Percentiles rank a stretch among this genome's conserved stretches.
Conservation (phyloP, 2,888 invertebrate genomes). For the Apamea anceps region DNA sequence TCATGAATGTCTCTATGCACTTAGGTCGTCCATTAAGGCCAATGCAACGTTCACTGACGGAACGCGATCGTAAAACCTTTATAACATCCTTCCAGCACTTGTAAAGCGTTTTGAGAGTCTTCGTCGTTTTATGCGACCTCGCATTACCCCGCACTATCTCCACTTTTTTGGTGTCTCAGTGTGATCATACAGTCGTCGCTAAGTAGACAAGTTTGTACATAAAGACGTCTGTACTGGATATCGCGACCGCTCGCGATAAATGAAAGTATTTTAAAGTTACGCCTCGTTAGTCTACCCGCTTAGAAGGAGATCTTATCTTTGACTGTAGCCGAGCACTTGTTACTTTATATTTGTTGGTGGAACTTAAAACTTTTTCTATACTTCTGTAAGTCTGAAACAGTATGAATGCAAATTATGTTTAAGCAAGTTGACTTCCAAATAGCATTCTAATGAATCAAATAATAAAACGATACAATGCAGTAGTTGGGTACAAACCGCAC, state of each 20-base stretch:
- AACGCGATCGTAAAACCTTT: conserved; percentile 90
- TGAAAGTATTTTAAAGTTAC: conserved; percentile 76
- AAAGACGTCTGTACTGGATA: conserved; percentile 75
- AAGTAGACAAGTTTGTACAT: conserved; percentile 77
- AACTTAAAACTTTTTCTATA: conserved; percentile 53
- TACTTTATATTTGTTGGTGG: conserved; percentile 60
- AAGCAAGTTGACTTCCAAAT: conserved; percentile 40
- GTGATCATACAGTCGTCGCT: conserved; percentile 70
- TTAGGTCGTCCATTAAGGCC: conserved; percentile 89
- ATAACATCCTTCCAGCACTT: conserved; percentile 90
- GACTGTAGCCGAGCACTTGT: conserved; percentile 59
- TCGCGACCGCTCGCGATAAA: conserved; percentile 69
- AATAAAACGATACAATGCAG: conserved; percentile 40
- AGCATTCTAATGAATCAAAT: conserved; percentile 58
- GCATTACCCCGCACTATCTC: conserved; percentile 81
- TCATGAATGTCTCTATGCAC: conserved; percentile 89
- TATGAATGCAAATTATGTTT: conserved; percentile 40
- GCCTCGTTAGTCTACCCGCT: conserved; percentile 73
- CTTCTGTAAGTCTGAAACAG: conserved; percentile 32
- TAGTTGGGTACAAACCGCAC: conserved; percentile 41
- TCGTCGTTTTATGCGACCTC: conserved; percentile 85
- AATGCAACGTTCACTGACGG: conserved; percentile 88
- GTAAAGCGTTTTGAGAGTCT: conserved; percentile 88
- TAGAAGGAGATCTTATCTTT: conserved; percentile 64
- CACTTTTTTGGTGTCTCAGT: conserved; percentile 75